A percentile compares a stretch with the other conserved stretches of the same genome.
Conservation (phyloP, 2,888 invertebrate species). For the Dryococelus australis region DNA sequence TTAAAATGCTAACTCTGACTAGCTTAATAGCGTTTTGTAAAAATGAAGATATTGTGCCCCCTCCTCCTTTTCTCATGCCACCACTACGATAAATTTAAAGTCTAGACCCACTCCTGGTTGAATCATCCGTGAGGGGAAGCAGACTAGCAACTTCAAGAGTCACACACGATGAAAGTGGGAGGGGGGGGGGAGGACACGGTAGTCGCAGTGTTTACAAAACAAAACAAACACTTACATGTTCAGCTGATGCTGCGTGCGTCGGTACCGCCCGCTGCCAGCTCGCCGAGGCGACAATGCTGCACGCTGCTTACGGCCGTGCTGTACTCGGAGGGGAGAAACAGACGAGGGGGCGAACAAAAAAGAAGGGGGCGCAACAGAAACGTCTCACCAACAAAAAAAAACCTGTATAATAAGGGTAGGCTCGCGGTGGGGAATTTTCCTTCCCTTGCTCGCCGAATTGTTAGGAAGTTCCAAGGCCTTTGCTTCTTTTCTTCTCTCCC, state of each 20-base stretch:
- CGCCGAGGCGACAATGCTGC: neutral
- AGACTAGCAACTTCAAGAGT: neutral
- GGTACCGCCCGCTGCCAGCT: neutral
- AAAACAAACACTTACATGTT: constrained; percentile 16
- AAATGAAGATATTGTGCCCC: too few relatives aligned
- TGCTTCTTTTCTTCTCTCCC: neutral
- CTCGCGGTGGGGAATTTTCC: neutral
- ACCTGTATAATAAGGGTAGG: neutral
- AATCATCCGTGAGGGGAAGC: too few relatives aligned
- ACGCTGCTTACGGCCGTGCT: neutral
- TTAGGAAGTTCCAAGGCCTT: neutral
- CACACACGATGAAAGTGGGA: too few relatives aligned
- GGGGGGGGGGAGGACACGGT: neutral
- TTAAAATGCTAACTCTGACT: too few relatives aligned
- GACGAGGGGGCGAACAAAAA: neutral
- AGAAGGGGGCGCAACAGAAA: neutral
- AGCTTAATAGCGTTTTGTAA: too few relatives aligned
- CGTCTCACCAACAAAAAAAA: neutral
- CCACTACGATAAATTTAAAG: too few relatives aligned
- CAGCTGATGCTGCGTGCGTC: neutral
- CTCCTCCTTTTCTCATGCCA: too few relatives aligned
- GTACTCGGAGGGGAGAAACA: neutral
- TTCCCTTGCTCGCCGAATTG: neutral
- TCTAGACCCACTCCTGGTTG: too few relatives aligned
- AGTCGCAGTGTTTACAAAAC: neutral